Base-by-base conservation (phyloP, 2,888 invertebrate species). In the Pristionchus entomophagus region DNA sequence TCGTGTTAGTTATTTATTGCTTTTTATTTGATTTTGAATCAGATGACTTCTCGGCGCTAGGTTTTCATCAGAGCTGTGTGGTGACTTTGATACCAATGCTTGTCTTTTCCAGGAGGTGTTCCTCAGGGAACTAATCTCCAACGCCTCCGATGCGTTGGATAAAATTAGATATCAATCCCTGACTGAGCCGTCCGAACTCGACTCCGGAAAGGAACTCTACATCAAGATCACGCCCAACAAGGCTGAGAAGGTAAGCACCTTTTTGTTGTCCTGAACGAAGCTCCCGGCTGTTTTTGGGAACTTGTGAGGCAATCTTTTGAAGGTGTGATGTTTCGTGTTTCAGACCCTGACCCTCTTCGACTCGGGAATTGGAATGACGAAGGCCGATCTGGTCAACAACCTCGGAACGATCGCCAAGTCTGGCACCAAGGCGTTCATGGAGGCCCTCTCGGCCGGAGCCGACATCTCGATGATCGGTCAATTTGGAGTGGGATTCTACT, bases 401-500 rank as follows among this genome's bases (percentile, higher is more conserved):
- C 95, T 98, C 95, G 98, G 98, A 94, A 99, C 99, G 89, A 99
- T 99, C 94, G 99, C 99, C 84, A 98, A 98, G 94, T 99, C 99
- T 85, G 99, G 99, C 91, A 99, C 99, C n/a, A 99, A 99, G 95
- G 98, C 99, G 5, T 99, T 99, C 95, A 99, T 99, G 99, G 99
- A 99, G 94, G 99, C 99, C 85, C 95, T 99, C 85, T 97, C 98
- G 94, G 98, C 99, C 89, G 99, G 99, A 89, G 99, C 99, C 86
- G 99, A 99, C 93, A 99, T 99, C 93, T 97, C 97, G 91, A 99
- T 99, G 99, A 99, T 99, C 94, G 99, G 99, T 94, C 99, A 99
- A 95, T 99, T 99, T 95, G 99, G 99, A 95, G 99, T 99, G 90
- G 99, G 99, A 95, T 99, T 99, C 96, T 99, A 99, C 95, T 99